Evolutionary conservation across 2,888 invertebrate genomes (phyloP).

Genomic region (Tetranychus truncatus): DNA sequence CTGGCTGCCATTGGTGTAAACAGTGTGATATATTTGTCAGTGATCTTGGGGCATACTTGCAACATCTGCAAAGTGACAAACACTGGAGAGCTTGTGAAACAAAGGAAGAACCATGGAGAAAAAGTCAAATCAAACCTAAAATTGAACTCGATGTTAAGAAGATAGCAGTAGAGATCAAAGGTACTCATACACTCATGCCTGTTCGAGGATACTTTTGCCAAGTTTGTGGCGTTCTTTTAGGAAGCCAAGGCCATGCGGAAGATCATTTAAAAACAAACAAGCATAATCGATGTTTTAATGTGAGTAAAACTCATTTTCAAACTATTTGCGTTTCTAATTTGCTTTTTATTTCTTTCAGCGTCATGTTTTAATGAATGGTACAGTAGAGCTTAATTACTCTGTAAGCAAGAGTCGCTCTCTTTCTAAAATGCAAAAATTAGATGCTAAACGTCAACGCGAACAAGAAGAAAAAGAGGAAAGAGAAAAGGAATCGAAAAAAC

Average conservation of each 20-base stretch:
- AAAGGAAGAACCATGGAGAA: slow-evolving; percentile 12
- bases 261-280: slow-evolving; percentile 15
- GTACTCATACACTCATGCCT: slow-evolving; percentile 10
- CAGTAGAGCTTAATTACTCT: slow-evolving; percentile 13
- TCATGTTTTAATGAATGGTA: not conserved
- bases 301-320: not conserved
- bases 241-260: slow-evolving; percentile 10
- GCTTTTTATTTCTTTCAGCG: slow-evolving; percentile 1
- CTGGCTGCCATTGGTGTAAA: slow-evolving; percentile 18
- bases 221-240: slow-evolving; percentile 13
- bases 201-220: slow-evolving; percentile 13
- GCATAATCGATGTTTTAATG: slow-evolving; percentile 15
- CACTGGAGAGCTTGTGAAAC: slow-evolving; percentile 2
- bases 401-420: slow-evolving; percentile 14
- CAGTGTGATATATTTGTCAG: slow-evolving; percentile 16
- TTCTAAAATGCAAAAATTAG: not conserved
- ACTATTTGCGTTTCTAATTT: not conserved
- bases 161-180: not conserved
- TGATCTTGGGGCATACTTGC: slow-evolving; percentile 8
- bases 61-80: slow-evolving; percentile 15
- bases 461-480: slow-evolving; percentile 13
- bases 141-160: not conserved
- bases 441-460: slow-evolving; percentile 15
- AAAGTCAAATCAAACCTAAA: not conserved
- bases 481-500: slow-evolving; percentile 4